Base-by-base conservation (phyloP, 2,113 vertebrate genomes). In the Ceyx margarethae region DNA sequence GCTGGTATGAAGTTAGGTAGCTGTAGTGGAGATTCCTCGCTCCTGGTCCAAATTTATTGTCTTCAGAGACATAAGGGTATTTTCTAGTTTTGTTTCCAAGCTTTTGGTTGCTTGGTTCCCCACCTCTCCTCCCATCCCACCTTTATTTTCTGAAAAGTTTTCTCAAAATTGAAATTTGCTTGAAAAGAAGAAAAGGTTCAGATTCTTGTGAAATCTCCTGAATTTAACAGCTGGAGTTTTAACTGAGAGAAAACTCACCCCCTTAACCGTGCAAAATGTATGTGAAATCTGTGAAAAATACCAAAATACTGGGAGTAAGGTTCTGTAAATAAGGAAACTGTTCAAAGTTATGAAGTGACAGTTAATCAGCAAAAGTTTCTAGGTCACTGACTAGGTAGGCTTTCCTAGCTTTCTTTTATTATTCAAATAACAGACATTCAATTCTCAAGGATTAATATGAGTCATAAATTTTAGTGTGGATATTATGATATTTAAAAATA, bases 221-320 rank as follows among this genome's bases (percentile, higher is more conserved):
- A 87, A 87, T 86, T 8, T 11, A 57, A 45, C 6, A 61, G n/a
- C 48, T 66, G 16, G 13, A 4, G 5, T 45, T 93, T 89, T 91
- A 54, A 28, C 1, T 53, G 33, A 69, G 58, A 42, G 4, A 33
- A 31, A 71, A 5, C 8, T 5, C 5, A 20, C 0, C 1, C 3
- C 3, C 19, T 33, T 33, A 16, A 3, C 3, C 3, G 4, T 6
- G 1, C 22, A 6, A 74, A 37, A 37, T 37, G 37, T 37, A 37
- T 37, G 37, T 37, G 37, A 37, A 37, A 37, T 37, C 37, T 37
- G 37, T 37, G 37, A 37, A 37, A 37, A 85, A 74, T 69, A 72
- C 3, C 5, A 29, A 61, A 85, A 23, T 15, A 26, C 7, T 23
- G 65, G 54, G 45, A 75, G n/a, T 66, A 56, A 80, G 11, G 61